Base-by-base conservation (phyloP, 2,113 vertebrate species). In the Paraplagusia blochii region DNA sequence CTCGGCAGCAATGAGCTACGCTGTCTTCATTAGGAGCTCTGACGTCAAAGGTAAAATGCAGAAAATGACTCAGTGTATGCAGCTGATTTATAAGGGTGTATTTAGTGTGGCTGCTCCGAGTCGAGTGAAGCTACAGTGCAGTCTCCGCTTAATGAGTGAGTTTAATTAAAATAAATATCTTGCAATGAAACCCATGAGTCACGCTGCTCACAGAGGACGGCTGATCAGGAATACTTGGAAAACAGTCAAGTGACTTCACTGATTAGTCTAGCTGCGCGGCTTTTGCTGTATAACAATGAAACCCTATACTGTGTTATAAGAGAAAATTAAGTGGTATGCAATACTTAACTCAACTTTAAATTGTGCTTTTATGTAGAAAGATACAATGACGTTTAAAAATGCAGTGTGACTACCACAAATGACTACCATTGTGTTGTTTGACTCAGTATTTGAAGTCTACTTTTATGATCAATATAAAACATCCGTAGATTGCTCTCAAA, bases 1-100 rank as follows among this genome's bases (percentile, higher is more conserved):
- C 69, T 74, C 74, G 35, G 73, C 61, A 13, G 66, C 60, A 7
- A 53, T 19, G 67, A 58, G 70, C 75, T 63, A 53, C 53, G 60
- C 63, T 44, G 74, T 84, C 84, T 85, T 86, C 72, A 85, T 87
- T 85, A 86, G 81, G 67, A 51, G 61, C 55, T 33, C 62, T 76
- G 77, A 84, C 81, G 76, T 85, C 74, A 82, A 70, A 51, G 59
- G 36, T 62, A 71, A 77, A 70, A 80, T 13, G 80, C 66, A 38
- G 48, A 79, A 77, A 85, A 55, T 53, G 45, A 74, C 50, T 79
- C 12, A 1, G 64, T 66, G 65, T 67, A 82, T 79, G 74, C 67
- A 72, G 81, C 77, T 78, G 77, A 84, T 85, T 84, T 81, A 58
- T 63, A 38, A 57, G 64, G 60, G 69, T 69, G 73, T 77, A 65